Evolutionary conservation across 2,113 vertebrate species (phyloP), one percentile per base, ranked within the genome.

Genomic region (Pagrus major): DNA sequence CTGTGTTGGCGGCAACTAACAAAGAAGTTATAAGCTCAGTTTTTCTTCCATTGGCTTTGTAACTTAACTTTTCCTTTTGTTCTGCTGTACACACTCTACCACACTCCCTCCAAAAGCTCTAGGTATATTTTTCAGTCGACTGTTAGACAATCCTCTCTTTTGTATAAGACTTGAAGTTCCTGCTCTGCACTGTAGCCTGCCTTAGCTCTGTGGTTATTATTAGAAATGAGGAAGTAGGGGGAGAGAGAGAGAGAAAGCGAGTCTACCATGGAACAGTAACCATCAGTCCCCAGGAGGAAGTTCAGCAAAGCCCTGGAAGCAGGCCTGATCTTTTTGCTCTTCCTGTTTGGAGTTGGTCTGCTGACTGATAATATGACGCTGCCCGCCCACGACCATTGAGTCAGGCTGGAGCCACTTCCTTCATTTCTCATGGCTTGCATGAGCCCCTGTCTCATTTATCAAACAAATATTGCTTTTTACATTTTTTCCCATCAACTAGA

Each of bases 321-420:
- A 52, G 74, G 72, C 76, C 77, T 87, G 49, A 72, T 89, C 66
- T 81, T 25, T 46, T 55, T 76, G 80, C 47, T 61, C 51, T 93
- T 93, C 91, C 92, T 91, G 84, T 91, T 87, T 66, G 71, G n/a
- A 69, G 73, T 39, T 35, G 47, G 84, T 85, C 83, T 90, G 76
- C 86, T 83, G 81, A 89, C 80, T 86, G 86, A 85, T 82, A 85
- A 64, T 79, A 74, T 85, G 71, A 80, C 14, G 0, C 55, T 52
- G 52, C 71, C 65, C 46, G 21, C 81, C 75, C 66, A 85, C 70
- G n/a, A 54, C 25, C 29, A 39, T 4, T 3, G 27, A 86, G 78
- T 88, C 85, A 74, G 46, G 8, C 79, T 41, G 54, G 73, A 86
- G 74, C 71, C 75, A 73, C 64, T 82, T 88, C 75, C 80, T 79